Percentiles rank a stretch among this genome's conserved stretches.
Evolutionary conservation across 1,140 invertebrate genomes (phyloP).

Genomic region (Drosophila pruinosa): DNA sequence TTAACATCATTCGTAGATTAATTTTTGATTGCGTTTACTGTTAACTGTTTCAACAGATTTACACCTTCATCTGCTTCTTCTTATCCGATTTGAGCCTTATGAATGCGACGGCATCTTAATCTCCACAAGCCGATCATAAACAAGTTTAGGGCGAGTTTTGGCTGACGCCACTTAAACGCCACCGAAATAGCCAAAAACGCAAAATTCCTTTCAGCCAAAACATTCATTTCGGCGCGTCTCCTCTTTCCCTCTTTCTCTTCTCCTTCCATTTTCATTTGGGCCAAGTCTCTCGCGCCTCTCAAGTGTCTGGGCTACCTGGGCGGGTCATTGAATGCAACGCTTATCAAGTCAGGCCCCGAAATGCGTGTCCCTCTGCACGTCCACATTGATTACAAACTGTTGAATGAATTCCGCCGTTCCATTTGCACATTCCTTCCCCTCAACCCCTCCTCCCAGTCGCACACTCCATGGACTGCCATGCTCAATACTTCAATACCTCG

Average conservation of each 20-base stretch:
- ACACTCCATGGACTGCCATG: background rate
- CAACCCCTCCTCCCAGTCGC: background rate
- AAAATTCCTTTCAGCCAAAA: constrained; percentile 46
- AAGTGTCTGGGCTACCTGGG: constrained; percentile 29
- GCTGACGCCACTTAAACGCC: constrained; percentile 71
- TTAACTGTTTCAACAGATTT: background rate
- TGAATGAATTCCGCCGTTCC: constrained; percentile 72
- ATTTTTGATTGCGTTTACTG: background rate
- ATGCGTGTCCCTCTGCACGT: constrained; percentile 30
- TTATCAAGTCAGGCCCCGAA: constrained; percentile 21
- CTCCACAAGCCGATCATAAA: constrained; percentile 45
- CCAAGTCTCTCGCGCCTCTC: background rate
- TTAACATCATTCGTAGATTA: background rate
- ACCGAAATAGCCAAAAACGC: constrained; percentile 51
- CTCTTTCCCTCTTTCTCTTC: background rate
- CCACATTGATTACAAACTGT: constrained; percentile 73
- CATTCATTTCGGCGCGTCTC: constrained; percentile 24
- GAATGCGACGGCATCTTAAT: constrained; percentile 30
- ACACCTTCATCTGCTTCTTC: background rate
- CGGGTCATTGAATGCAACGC: constrained; percentile 49
- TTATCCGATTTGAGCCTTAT: background rate
- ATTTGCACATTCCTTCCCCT: constrained; percentile 10
- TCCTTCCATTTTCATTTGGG: background rate
- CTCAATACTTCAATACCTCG: constrained; percentile 16
- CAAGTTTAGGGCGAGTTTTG: constrained; percentile 21